These are phyloP conservation scores for Perizoma flavofasciatum DNA, from an alignment of 2,888 invertebrate species.

Conservation along the genomic window DNA sequence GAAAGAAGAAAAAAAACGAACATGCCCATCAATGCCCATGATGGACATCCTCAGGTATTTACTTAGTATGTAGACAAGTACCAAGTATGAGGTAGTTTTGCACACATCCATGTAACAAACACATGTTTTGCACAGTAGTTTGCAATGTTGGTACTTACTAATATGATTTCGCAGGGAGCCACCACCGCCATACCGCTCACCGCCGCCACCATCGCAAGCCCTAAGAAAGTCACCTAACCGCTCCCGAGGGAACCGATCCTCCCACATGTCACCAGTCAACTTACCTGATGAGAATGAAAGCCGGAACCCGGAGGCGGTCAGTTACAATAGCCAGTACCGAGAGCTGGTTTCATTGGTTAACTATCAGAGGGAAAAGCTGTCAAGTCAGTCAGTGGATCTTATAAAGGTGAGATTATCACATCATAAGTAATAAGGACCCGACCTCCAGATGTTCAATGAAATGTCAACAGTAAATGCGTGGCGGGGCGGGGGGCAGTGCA, in stretches of 20 bases:
- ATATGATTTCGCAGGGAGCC: slow-evolving; percentile 63
- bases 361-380: slow-evolving; percentile 95
- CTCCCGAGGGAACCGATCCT: slow-evolving; percentile 54
- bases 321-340: slow-evolving; percentile 90
- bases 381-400: slow-evolving; percentile 94
- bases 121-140: too few relatives aligned
- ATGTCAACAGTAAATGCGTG: too few relatives aligned
- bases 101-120: too few relatives aligned
- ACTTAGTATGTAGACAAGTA: too few relatives aligned
- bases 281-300: slow-evolving; percentile 62
- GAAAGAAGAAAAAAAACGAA: too few relatives aligned
- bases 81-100: too few relatives aligned
- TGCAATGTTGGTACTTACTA: too few relatives aligned
- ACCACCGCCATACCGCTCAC: slow-evolving; percentile 79
- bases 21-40: too few relatives aligned
- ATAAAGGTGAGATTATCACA: slow-evolving; percentile 88
- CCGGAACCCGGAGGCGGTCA: slow-evolving; percentile 84
- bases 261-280: slow-evolving; percentile 77
- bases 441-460: too few relatives aligned
- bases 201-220: slow-evolving; percentile 73
- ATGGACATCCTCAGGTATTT: too few relatives aligned
- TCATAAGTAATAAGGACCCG: background rate
- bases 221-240: slow-evolving; percentile 72
- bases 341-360: slow-evolving; percentile 95
- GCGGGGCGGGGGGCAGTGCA: too few relatives aligned